A percentile compares a stretch with the other conserved stretches of the same genome.
phyloP scores from a whole-genome alignment of 2,797 vertebrate species.

The Eulemur rubriventer region DNA sequence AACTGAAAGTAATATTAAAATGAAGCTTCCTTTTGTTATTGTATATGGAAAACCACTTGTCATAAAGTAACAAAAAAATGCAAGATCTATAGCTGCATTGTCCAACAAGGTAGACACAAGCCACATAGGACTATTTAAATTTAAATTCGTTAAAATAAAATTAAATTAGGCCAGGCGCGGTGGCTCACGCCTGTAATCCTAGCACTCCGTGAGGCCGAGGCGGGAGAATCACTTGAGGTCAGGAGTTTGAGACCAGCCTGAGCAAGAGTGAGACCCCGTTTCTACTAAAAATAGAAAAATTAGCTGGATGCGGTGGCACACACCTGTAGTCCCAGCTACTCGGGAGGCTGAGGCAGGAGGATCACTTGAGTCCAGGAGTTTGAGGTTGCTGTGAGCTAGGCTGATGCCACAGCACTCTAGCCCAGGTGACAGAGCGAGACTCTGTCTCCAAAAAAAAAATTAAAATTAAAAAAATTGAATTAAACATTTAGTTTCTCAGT shows the following conservation, averaged over 20 bases:
- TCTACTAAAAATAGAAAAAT: background rate
- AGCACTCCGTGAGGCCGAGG: too few relatives aligned
- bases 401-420: background rate
- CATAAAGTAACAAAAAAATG: background rate
- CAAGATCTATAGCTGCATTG: background rate
- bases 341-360: background rate
- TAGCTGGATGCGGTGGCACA: background rate
- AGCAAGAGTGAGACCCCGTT: background rate
- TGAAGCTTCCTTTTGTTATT: background rate
- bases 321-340: background rate
- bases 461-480: background rate
- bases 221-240: too few relatives aligned
- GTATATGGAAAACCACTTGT: background rate
- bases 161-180: background rate
- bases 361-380: background rate
- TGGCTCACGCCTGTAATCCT: too few relatives aligned
- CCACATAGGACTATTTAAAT: background rate
- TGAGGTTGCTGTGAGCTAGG: background rate
- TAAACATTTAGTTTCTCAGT: background rate
- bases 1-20: slow-evolving; percentile 25
- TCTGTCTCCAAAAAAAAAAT: background rate
- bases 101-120: background rate
- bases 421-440: background rate
- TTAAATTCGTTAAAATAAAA: background rate
- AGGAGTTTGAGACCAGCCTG: too few relatives aligned